A percentile compares a stretch with the other conserved stretches of the same genome.
These are phyloP conservation scores for Phataginus tricuspis DNA, from an alignment of 2,797 vertebrate genomes.

Conservation along the genomic window DNA sequence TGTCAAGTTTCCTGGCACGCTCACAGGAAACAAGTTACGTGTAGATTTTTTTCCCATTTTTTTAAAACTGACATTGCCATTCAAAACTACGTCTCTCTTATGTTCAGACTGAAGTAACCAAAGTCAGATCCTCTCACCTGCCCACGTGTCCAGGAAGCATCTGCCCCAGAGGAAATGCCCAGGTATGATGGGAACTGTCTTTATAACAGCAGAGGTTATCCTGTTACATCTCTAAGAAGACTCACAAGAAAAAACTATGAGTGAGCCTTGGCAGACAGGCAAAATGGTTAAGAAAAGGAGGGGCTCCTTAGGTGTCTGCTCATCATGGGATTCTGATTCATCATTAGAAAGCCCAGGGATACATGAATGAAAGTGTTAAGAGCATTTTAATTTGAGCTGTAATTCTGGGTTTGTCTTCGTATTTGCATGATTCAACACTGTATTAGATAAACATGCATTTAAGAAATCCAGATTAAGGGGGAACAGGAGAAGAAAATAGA, in stretches of 20 bases:
- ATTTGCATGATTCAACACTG: conserved; percentile 64
- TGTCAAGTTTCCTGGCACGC: conserved; percentile 53
- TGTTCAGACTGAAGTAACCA: background rate
- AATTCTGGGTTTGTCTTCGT: conserved; percentile 63
- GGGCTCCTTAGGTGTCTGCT: background rate
- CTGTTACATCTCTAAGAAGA: conserved; percentile 43
- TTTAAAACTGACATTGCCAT: background rate
- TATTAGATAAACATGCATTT: conserved; percentile 75
- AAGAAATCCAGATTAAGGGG: conserved; percentile 75
- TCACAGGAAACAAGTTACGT: conserved; percentile 55
- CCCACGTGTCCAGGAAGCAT: conserved; percentile 69
- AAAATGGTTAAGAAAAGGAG: background rate
- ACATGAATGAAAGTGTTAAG: conserved; percentile 65
- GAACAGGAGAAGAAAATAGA: conserved; percentile 42
- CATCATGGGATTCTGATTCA: conserved; percentile 58
- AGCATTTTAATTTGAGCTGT: conserved; percentile 78
- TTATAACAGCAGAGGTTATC: background rate
- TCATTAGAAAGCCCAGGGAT: conserved; percentile 66
- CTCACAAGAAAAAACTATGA: background rate
- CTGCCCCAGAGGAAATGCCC: conserved; percentile 62
- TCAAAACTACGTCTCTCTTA: conserved; percentile 15
- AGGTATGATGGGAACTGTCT: conserved; percentile 66
- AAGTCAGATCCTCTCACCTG: conserved; percentile 70
- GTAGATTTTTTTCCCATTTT: background rate
- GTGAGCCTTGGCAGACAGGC: background rate